phyloP scores from a whole-genome alignment of 1,140 invertebrate species.

The Sweltsa coloradensis region DNA sequence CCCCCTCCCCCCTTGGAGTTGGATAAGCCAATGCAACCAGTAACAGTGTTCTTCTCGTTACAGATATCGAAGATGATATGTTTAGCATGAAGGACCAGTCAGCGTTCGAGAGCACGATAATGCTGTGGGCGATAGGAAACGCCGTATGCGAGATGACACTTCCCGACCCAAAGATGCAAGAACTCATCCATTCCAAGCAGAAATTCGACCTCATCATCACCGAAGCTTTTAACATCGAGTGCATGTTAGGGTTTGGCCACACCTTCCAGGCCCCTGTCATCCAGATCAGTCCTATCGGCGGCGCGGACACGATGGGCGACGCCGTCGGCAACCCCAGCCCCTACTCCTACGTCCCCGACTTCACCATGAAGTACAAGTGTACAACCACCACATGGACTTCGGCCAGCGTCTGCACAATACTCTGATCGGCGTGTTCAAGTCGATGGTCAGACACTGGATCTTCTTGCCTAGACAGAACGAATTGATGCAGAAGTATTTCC shows the following conservation, averaged over 20 bases:
- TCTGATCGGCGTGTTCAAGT: background rate
- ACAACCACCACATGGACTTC: conserved; percentile 15
- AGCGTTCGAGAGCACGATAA: no score
- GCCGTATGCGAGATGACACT: background rate
- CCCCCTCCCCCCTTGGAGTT: no score
- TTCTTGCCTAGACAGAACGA: conserved; percentile 11
- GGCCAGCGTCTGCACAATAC: conserved; percentile 13
- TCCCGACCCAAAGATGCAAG: background rate
- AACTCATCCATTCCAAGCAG: conserved; percentile 12
- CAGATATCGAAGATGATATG: no score
- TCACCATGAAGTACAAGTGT: no score
- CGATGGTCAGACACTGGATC: background rate
- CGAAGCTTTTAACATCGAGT: conserved; percentile 30
- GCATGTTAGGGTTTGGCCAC: conserved; percentile 26
- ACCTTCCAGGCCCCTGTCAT: conserved; percentile 29
- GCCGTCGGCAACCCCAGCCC: conserved; percentile 13
- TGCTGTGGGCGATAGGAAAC: no score
- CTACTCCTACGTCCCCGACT: conserved; percentile 19
- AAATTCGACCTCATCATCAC: conserved; percentile 31
- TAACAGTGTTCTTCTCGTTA: no score
- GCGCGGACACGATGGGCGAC: background rate
- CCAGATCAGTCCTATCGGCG: background rate
- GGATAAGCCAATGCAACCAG: no score
- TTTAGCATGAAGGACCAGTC: no score
- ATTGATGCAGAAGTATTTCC: conserved; percentile 15